Evolutionary conservation across 2,113 vertebrate genomes (phyloP).

Genomic region (Tragulus kanchil): DNA sequence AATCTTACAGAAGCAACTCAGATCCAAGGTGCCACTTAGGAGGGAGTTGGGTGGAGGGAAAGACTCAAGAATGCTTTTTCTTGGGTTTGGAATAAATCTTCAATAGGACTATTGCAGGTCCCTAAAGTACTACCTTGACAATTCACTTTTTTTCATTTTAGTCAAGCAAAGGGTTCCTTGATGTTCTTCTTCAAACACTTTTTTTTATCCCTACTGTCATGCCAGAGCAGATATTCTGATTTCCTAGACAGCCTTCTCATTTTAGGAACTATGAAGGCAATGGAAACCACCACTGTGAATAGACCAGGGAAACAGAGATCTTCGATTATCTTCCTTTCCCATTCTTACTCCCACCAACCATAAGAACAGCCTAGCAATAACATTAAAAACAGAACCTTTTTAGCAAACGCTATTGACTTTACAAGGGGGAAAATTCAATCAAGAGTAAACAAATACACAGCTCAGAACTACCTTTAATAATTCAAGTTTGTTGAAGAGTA

Average conservation of each 20-base stretch:
- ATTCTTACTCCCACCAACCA: background rate
- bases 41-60: background rate
- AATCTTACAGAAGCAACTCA: slow-evolving; percentile 38
- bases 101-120: background rate
- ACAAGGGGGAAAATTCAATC: background rate
- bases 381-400: slow-evolving; percentile 1
- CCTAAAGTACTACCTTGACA: background rate
- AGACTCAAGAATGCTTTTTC: background rate
- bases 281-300: background rate
- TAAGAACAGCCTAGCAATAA: background rate
- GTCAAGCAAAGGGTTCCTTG: background rate
- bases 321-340: background rate
- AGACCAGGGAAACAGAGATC: background rate
- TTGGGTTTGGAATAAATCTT: background rate
- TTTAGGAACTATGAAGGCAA: background rate
- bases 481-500: background rate
- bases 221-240: background rate
- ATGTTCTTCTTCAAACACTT: background rate
- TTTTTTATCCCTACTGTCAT: background rate
- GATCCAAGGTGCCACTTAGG: background rate
- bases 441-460: background rate
- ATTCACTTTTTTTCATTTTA: background rate
- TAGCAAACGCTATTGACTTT: background rate
- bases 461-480: slow-evolving; percentile 25
- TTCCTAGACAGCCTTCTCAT: background rate